phyloP scores from a whole-genome alignment of 2,113 vertebrate species.

The Porphyrio hochstetteri region DNA sequence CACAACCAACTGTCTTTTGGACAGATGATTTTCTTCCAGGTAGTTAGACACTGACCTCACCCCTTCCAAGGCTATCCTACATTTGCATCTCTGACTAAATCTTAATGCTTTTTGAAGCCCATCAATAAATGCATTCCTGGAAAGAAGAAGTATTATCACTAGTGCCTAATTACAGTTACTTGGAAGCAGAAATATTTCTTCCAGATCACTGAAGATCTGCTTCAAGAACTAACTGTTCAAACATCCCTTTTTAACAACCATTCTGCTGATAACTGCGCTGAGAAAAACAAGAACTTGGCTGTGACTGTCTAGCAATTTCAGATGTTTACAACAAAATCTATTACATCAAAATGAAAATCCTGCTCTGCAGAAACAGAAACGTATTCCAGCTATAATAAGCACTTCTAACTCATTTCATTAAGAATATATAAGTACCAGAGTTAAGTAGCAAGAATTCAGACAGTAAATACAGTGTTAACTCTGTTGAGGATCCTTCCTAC shows the following conservation, averaged over 20 bases:
- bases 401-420: background rate
- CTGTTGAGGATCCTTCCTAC: background rate
- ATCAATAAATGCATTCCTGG: background rate
- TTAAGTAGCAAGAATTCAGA: background rate
- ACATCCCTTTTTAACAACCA: background rate
- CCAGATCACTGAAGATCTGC: background rate
- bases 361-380: background rate
- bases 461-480: background rate
- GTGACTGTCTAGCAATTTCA: background rate
- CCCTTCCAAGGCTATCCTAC: background rate
- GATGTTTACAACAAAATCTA: slow-evolving; percentile 9
- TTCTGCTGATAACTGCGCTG: background rate
- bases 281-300: background rate
- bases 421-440: background rate
- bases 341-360: background rate
- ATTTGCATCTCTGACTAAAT: background rate
- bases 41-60: background rate
- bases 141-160: too few relatives aligned
- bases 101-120: background rate
- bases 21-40: background rate
- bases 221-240: background rate
- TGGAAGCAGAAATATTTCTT: slow-evolving; percentile 23
- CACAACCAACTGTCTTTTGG: background rate
- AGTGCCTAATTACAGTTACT: background rate
- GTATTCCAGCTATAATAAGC: slow-evolving; percentile 6